These are phyloP conservation scores for Macrosoma leucophasiata DNA, from an alignment of 2,888 invertebrate genomes.

Conservation along the genomic window DNA sequence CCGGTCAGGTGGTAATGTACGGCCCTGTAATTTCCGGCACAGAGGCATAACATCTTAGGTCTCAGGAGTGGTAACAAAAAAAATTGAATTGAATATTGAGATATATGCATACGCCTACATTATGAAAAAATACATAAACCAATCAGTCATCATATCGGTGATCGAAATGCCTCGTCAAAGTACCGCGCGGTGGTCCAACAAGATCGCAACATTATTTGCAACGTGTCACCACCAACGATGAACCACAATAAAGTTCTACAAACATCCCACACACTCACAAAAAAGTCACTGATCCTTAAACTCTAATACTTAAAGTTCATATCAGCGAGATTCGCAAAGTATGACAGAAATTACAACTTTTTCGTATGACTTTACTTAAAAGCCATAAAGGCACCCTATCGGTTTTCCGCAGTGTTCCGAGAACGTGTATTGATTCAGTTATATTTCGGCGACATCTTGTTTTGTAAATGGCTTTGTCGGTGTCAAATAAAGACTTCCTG, in stretches of 20 bases:
- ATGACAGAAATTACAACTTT: slow-evolving; percentile 11
- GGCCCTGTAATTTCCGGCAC: no score
- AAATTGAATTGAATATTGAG: no score
- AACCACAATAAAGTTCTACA: slow-evolving; percentile 37
- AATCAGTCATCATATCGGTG: slow-evolving; percentile 36
- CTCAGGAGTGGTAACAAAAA: no score
- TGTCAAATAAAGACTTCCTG: slow-evolving; percentile 60
- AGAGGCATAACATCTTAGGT: no score
- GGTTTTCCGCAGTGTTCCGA: slow-evolving; percentile 58
- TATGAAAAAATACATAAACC: no score
- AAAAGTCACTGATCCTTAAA: slow-evolving; percentile 18
- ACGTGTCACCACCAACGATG: slow-evolving; percentile 53
- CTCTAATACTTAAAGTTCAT: slow-evolving; percentile 18
- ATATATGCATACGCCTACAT: no score
- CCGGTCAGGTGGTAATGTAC: no score
- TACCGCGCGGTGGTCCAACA: slow-evolving; percentile 40
- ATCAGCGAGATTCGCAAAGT: slow-evolving; percentile 15
- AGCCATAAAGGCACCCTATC: slow-evolving; percentile 56
- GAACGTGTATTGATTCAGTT: slow-evolving; percentile 49
- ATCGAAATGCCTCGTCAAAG: slow-evolving; percentile 43
- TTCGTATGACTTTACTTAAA: slow-evolving; percentile 30
- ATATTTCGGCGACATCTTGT: slow-evolving; percentile 47
- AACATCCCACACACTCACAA: slow-evolving; percentile 9
- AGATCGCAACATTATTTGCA: slow-evolving; percentile 45
- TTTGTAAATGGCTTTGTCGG: slow-evolving; percentile 47